A percentile compares a stretch with the other conserved stretches of the same genome.
phyloP scores from a whole-genome alignment of 2,888 invertebrate genomes.

The Brenthis ino region DNA sequence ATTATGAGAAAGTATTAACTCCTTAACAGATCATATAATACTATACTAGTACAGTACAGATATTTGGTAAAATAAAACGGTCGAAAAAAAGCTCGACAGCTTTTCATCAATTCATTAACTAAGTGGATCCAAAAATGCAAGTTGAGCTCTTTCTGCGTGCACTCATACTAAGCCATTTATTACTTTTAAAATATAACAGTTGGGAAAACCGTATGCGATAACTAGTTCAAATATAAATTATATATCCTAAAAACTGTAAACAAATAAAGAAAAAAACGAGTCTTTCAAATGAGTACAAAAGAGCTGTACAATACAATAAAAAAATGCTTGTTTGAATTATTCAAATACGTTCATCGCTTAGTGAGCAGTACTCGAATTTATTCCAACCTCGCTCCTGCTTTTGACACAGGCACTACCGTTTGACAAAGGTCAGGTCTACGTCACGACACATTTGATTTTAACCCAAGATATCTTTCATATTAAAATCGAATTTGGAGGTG shows the following conservation, averaged over 20 bases:
- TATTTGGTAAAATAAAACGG: too few species aligned
- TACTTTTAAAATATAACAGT: too few species aligned
- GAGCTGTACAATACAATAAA: constrained; percentile 18
- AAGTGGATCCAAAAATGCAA: too few species aligned
- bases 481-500: constrained; percentile 21
- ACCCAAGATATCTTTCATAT: constrained; percentile 26
- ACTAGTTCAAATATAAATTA: too few species aligned
- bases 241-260: not conserved
- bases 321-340: constrained; percentile 26
- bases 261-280: not conserved
- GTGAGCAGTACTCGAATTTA: constrained; percentile 28
- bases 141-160: too few species aligned
- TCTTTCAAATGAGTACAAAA: constrained; percentile 1
- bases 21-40: too few species aligned
- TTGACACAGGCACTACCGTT: constrained; percentile 27
- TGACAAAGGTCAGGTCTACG: constrained; percentile 31
- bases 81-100: too few species aligned
- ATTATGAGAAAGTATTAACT: too few species aligned
- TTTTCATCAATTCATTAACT: too few species aligned
- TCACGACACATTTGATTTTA: constrained; percentile 31
- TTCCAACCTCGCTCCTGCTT: constrained; percentile 24
- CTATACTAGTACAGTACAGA: too few species aligned
- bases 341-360: constrained; percentile 25
- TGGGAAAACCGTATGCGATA: too few species aligned
- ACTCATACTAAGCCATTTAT: too few species aligned